Conservation (phyloP, 2,113 vertebrate genomes). For the Sisor rabdophorus region DNA sequence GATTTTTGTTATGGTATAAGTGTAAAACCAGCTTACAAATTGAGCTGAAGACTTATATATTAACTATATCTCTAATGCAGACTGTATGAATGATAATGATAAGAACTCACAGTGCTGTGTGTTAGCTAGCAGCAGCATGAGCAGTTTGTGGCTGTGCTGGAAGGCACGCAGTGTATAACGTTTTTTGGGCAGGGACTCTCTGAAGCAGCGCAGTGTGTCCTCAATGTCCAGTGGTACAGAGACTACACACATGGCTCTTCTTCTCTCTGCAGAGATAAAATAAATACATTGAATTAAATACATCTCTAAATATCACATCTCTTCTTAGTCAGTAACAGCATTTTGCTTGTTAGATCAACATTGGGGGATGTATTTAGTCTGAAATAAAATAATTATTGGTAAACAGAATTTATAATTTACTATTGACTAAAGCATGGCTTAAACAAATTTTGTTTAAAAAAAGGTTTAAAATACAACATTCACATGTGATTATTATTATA, state of each 20-base stretch:
- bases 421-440: neutral
- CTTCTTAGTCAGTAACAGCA: neutral
- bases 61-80: neutral
- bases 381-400: neutral
- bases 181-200: slow-evolving; percentile 73
- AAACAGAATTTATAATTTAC: neutral
- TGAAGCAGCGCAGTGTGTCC: slow-evolving; percentile 80
- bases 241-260: slow-evolving; percentile 64
- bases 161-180: slow-evolving; percentile 70
- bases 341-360: neutral
- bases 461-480: neutral
- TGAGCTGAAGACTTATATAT: neutral
- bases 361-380: neutral
- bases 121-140: slow-evolving; percentile 76
- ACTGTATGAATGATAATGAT: neutral
- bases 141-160: slow-evolving; percentile 80
- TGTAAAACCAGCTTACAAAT: neutral
- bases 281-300: too few relatives aligned
- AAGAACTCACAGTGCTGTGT: slow-evolving; percentile 75
- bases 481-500: neutral
- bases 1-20: neutral
- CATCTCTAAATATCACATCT: neutral
- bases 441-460: too few relatives aligned
- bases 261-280: slow-evolving; percentile 62
- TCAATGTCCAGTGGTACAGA: slow-evolving; percentile 82